These are phyloP conservation scores for Thereva unica DNA, from an alignment of 2,888 invertebrate genomes.

Conservation along the genomic window DNA sequence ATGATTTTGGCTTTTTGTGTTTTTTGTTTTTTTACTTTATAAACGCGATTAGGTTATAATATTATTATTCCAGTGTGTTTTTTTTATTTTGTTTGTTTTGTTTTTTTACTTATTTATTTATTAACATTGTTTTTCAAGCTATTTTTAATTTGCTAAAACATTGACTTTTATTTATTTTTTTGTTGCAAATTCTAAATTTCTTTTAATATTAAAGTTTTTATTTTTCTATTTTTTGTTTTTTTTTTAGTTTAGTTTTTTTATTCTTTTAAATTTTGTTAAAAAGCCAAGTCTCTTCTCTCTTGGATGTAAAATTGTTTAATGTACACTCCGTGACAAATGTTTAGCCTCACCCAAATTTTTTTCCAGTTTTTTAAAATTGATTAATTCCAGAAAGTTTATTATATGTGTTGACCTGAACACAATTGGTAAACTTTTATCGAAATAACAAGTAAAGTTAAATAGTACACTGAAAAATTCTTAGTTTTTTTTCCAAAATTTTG, in stretches of 20 bases:
- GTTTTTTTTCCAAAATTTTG: too few relatives aligned
- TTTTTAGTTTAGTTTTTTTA: not conserved
- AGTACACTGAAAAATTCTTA: too few relatives aligned
- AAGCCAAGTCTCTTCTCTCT: slow-evolving; percentile 12
- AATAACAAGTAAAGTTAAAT: too few relatives aligned
- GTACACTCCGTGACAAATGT: too few relatives aligned
- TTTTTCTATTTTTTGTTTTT: slow-evolving; percentile 1
- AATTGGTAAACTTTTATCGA: too few relatives aligned
- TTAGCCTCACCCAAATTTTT: too few relatives aligned
- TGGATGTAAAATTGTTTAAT: slow-evolving; percentile 5
- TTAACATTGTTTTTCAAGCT: slow-evolving; percentile 1
- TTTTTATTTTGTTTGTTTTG: slow-evolving; percentile 4
- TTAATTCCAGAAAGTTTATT: too few relatives aligned
- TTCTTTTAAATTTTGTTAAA: slow-evolving; percentile 8
- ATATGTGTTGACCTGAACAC: too few relatives aligned
- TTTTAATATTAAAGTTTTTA: slow-evolving; percentile 15
- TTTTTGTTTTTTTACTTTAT: slow-evolving; percentile 13
- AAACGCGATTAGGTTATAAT: slow-evolving; percentile 5
- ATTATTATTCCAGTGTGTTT: not conserved
- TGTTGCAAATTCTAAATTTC: slow-evolving; percentile 7
- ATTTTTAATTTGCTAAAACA: slow-evolving; percentile 1
- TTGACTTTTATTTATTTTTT: slow-evolving; percentile 6
- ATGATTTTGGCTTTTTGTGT: slow-evolving; percentile 11
- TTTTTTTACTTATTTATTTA: not conserved
- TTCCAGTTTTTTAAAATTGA: too few relatives aligned